Evolutionary conservation across 1,140 invertebrate genomes (phyloP), one percentile per base, ranked within the genome.

Genomic region (Tigriopus japonicus): DNA sequence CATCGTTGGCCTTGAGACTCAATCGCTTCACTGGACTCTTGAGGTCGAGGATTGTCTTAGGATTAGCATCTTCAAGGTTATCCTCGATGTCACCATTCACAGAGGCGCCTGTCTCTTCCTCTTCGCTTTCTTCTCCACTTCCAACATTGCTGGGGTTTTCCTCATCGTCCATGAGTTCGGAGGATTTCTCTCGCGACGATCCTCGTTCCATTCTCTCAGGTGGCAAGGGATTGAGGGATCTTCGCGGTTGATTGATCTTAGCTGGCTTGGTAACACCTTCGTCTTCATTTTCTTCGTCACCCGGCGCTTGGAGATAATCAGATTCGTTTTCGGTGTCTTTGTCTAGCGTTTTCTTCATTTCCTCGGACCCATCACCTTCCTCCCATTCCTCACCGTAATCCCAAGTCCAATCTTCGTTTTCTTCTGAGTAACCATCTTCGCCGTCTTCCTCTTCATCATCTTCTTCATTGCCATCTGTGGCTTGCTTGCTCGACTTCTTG

Each of bases 281-380:
- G 17, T 24, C 35, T 6, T 56, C 24, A 3, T n/a, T 6, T 10
- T 24, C 35, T 6, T 56, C 24, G 3, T 40, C 15, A n/a, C n/a
- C 42, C 35, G 15, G 15, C 9, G 28, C 28, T 35, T 3, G 28
- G 9, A 35, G 28, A 35, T 35, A 35, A 42, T 63, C 63, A 13
- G 59, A 9, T 40, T 62, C 45, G 62, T 24, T 62, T 9, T 59
- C 62, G 21, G 15, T n/a, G 59, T 71, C 70, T 59, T 71, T 70
- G 59, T 71, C 69, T 15, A 68, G 60, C 64, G 70, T 69, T 62
- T 71, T 69, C 59, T 73, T 70, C 43, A 70, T 64, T 62, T 71
- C 71, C 58, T 71, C 71, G 67, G 71, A 69, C 68, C 60, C 19
- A 17, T 60, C 56, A 17, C 66, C 63, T 35, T 62, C 66, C 21